These are phyloP conservation scores for Dendrocopos noguchii DNA, from an alignment of 2,113 vertebrate species.

Conservation along the genomic window DNA sequence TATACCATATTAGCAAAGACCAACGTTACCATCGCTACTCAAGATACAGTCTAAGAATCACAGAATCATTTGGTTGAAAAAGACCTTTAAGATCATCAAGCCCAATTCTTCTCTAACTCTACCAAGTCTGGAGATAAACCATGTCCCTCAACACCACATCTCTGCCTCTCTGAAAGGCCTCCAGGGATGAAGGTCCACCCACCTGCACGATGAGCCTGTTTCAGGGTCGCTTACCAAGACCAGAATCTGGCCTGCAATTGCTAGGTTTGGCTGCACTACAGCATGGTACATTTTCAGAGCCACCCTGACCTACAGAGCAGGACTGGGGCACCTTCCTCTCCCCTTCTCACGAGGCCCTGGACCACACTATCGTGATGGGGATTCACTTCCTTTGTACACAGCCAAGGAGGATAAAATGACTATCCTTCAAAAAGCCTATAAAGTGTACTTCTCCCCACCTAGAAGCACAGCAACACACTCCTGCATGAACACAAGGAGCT, in stretches of 20 bases:
- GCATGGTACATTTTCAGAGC: neutral
- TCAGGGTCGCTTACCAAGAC: neutral
- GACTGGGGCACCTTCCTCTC: neutral
- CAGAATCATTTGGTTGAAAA: neutral
- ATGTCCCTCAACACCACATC: no score
- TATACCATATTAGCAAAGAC: neutral
- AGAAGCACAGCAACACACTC: fast-evolving
- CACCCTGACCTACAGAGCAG: neutral
- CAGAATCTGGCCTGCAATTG: neutral
- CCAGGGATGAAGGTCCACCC: no score
- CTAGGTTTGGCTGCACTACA: neutral
- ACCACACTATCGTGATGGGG: neutral
- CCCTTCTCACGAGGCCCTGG: neutral
- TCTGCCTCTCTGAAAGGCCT: no score
- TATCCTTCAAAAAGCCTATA: neutral
- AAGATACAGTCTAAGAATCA: neutral
- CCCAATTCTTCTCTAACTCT: no score
- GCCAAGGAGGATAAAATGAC: neutral
- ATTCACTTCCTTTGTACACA: neutral
- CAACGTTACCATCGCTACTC: neutral
- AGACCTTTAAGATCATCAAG: no score
- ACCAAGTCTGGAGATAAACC: no score
- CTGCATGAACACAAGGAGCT: neutral
- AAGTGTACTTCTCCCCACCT: neutral
- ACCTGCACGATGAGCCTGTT: no score